Evolutionary conservation across 2,888 invertebrate genomes (phyloP).

Genomic region (Philaethria dido): DNA sequence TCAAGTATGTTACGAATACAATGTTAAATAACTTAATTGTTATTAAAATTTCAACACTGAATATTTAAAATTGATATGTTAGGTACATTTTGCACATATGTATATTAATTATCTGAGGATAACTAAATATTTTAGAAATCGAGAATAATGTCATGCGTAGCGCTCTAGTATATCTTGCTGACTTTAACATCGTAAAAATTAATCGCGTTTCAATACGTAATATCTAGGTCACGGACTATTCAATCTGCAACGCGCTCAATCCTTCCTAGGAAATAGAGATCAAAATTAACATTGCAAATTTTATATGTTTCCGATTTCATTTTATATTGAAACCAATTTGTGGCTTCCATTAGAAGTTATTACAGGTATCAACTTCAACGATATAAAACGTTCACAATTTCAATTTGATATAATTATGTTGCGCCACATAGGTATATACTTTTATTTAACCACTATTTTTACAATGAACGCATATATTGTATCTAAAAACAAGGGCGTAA

Average conservation of each 20-base stretch:
- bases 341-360: constrained; percentile 15
- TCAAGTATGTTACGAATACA: background rate
- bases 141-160: constrained; percentile 25
- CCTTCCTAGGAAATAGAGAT: constrained; percentile 60
- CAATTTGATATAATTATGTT: background rate
- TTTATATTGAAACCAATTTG: constrained; percentile 38
- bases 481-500: background rate
- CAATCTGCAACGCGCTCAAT: constrained; percentile 30
- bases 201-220: constrained; percentile 55
- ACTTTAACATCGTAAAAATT: constrained; percentile 41
- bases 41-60: background rate
- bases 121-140: constrained; percentile 24
- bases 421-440: background rate
- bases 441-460: background rate
- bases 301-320: constrained; percentile 55
- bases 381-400: background rate
- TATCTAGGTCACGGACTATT: constrained; percentile 62
- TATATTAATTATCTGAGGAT: background rate
- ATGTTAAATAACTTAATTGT: too few species aligned
- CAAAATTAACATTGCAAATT: constrained; percentile 65
- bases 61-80: background rate
- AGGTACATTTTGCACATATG: background rate
- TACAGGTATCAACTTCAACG: background rate
- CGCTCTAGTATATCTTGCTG: constrained; percentile 15
- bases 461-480: background rate